These are phyloP conservation scores for Artibeus lituratus DNA, from an alignment of 2,797 vertebrate genomes.

Conservation along the genomic window DNA sequence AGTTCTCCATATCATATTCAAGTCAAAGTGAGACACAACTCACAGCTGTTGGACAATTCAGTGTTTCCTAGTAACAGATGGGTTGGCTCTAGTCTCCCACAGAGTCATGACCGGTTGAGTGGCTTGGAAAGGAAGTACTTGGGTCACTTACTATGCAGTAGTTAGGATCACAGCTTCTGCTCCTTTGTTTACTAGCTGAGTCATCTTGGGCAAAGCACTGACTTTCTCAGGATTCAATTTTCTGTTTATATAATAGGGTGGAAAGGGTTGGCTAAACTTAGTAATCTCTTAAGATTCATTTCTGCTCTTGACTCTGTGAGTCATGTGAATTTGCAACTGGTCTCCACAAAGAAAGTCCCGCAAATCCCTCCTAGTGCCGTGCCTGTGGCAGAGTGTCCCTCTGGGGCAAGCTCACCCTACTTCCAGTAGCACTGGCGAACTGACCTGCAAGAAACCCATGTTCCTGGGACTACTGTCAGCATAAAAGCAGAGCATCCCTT, in stretches of 20 bases:
- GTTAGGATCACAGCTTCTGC: background rate
- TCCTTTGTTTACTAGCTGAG: background rate
- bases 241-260: background rate
- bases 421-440: conserved; percentile 8
- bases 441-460: conserved; percentile 43
- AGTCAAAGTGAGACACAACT: background rate
- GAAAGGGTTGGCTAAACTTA: background rate
- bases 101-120: background rate
- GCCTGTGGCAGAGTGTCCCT: background rate
- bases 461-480: conserved; percentile 35
- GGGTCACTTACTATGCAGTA: background rate
- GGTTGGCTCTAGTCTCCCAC: background rate
- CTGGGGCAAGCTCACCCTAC: background rate
- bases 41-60: background rate
- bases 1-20: background rate
- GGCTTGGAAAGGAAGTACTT: background rate
- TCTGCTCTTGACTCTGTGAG: background rate
- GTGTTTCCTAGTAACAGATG: background rate
- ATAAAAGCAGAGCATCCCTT: conserved; percentile 62
- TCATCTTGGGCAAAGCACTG: background rate
- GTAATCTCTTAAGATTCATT: conserved; percentile 2
- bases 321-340: background rate
- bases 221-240: background rate
- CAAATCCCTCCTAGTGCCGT: background rate
- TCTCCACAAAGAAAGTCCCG: conserved; percentile 6